These are phyloP conservation scores for Anarrhichthys ocellatus DNA, from an alignment of 2,113 vertebrate species.

Conservation along the genomic window DNA sequence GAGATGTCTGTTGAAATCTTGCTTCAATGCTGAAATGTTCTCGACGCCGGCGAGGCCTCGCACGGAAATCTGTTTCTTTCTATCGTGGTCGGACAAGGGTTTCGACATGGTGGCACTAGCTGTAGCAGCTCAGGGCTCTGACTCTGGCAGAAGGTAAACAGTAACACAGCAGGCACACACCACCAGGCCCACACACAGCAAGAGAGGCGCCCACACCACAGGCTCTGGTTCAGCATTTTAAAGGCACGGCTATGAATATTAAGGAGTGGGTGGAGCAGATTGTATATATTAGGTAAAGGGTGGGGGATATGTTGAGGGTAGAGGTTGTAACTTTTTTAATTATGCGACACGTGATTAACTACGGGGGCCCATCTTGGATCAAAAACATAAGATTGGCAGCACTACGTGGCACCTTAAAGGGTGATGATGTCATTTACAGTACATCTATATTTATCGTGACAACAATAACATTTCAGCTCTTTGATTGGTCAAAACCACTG, in stretches of 20 bases:
- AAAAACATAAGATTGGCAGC: not conserved
- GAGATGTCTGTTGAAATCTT: slow-evolving; percentile 90
- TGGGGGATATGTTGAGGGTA: not conserved
- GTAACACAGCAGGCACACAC: slow-evolving; percentile 30
- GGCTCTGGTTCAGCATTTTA: slow-evolving; percentile 67
- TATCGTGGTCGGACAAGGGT: slow-evolving; percentile 89
- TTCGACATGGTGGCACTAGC: slow-evolving; percentile 84
- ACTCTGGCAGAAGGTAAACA: slow-evolving; percentile 59
- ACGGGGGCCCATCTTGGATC: not conserved
- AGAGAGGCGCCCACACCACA: slow-evolving; percentile 47
- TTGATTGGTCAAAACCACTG: not conserved
- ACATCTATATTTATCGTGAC: not conserved
- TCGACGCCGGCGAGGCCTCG: slow-evolving; percentile 91
- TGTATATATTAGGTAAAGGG: slow-evolving; percentile 35
- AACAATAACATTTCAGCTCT: not conserved
- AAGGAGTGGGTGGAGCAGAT: slow-evolving; percentile 71
- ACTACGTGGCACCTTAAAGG: not conserved
- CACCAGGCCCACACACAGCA: slow-evolving; percentile 46
- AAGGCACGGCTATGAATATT: slow-evolving; percentile 75
- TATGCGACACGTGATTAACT: not conserved
- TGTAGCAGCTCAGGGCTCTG: slow-evolving; percentile 51
- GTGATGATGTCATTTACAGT: not conserved
- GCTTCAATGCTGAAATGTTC: slow-evolving; percentile 89
- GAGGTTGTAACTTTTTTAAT: slow-evolving; percentile 22
- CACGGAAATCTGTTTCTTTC: slow-evolving; percentile 91